These are phyloP conservation scores for Lagenorhynchus albirostris DNA, from an alignment of 2,113 vertebrate species.

Conservation along the genomic window DNA sequence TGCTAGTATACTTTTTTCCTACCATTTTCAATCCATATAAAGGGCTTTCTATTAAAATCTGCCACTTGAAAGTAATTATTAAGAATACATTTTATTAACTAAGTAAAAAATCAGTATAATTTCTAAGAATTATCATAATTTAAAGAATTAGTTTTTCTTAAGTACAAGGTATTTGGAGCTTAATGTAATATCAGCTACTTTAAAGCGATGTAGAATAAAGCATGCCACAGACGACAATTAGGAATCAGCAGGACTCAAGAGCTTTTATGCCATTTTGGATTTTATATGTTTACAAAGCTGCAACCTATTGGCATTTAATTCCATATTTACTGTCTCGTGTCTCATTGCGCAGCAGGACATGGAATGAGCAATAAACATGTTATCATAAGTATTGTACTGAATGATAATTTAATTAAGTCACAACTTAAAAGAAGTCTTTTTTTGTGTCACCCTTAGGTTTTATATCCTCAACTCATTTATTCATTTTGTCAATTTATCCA, in stretches of 20 bases:
- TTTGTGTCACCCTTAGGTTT: slow-evolving; percentile 46
- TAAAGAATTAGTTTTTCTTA: neutral
- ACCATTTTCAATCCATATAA: neutral
- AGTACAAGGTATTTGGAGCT: neutral
- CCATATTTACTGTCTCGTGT: slow-evolving; percentile 69
- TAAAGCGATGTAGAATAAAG: slow-evolving; percentile 38
- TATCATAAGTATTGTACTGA: slow-evolving; percentile 64
- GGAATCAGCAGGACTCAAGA: slow-evolving; percentile 59
- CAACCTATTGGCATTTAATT: slow-evolving; percentile 75
- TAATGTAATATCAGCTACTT: slow-evolving; percentile 37
- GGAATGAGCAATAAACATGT: slow-evolving; percentile 66
- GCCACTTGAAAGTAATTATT: neutral
- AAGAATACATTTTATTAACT: neutral
- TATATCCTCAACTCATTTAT: slow-evolving; percentile 2
- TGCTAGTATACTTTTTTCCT: neutral
- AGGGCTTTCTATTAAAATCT: neutral
- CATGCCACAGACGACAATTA: slow-evolving; percentile 54
- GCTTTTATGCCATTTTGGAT: slow-evolving; percentile 62
- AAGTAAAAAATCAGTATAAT: neutral
- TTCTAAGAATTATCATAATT: neutral
- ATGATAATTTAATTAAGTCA: slow-evolving; percentile 76
- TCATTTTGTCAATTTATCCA: slow-evolving; percentile 34
- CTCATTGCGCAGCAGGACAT: slow-evolving; percentile 64
- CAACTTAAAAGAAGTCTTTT: slow-evolving; percentile 39
- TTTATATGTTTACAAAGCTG: slow-evolving; percentile 75